Base-by-base conservation (phyloP, 2,113 vertebrate genomes). In the Cygnus atratus region DNA sequence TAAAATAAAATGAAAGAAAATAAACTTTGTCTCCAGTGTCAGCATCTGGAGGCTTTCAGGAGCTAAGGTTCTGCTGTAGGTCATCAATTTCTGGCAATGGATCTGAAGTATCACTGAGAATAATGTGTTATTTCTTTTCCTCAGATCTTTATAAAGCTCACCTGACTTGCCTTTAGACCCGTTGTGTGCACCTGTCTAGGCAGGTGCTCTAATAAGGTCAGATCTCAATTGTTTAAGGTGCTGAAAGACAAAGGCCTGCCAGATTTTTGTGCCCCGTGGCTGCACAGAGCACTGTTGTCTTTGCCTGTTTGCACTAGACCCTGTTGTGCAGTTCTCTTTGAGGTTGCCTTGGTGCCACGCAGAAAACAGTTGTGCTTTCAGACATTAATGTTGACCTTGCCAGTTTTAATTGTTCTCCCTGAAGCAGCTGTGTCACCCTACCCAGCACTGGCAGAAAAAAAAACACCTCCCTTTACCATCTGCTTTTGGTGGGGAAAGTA, bases 291-390 rank as follows among this genome's bases (percentile, higher is more conserved):
- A 6, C 72, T 58, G 55, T 35, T 8, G 15, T 52, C 41, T 93
- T 70, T 80, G 35, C 37, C 65, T 87, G 58, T 90, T 96, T 90
- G 92, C 73, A 9, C 37, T 59, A 44, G 54, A 41, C 61, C 28
- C 37, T 0, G 10, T 83, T 75, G 83, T 43, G 41, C 44, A 17
- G n/a, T 44, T 86, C 37, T 92, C 57, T 93, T 90, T 80, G 92
- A 94, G 37, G 63, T 80, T 93, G 13, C 50, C 41, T 88, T 84
- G 86, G 77, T 94, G 80, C 86, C 33, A 3, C 33, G 41, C 57
- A 86, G 91, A 74, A 71, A 67, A 59, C 83, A 78, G 6, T 48
- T 67, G 73, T 91, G 52, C 91, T 93, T 94, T 77, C 61, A 84
- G 33, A 39, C 19, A 20, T 63, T 24, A 6, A 11, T 21, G 46